These are phyloP conservation scores for Scylla paramamosain DNA, from an alignment of 1,140 invertebrate species.

Conservation along the genomic window DNA sequence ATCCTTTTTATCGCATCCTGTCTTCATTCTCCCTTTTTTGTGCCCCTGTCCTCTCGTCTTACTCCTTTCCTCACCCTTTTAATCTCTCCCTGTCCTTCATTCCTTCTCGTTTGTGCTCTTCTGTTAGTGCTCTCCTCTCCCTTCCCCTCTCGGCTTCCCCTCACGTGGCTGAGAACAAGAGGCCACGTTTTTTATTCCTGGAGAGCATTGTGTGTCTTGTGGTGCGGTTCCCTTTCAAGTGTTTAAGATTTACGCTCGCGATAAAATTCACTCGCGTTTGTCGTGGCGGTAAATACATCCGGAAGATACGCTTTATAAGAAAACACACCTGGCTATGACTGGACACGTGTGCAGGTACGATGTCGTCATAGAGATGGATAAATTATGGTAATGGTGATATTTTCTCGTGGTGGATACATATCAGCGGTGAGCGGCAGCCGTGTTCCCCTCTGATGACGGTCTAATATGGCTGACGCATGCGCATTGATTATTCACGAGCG, in stretches of 20 bases:
- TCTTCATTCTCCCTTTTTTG: not conserved
- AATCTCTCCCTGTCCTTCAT: not conserved
- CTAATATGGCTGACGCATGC: constrained; percentile 2
- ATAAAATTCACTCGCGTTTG: not conserved
- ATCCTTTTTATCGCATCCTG: not conserved
- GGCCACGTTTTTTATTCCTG: too few species aligned
- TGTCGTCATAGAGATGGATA: not conserved
- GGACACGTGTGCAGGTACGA: not conserved
- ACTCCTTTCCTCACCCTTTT: not conserved
- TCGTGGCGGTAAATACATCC: not conserved
- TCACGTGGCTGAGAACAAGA: too few species aligned
- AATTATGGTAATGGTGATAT: constrained; percentile 24
- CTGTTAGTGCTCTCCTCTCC: not conserved
- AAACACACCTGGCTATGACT: not conserved
- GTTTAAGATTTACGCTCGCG: too few species aligned
- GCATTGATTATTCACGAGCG: not conserved
- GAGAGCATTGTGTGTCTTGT: too few species aligned
- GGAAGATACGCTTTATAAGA: not conserved
- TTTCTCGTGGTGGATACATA: not conserved
- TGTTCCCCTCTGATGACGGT: constrained; percentile 9
- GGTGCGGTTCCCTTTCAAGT: too few species aligned
- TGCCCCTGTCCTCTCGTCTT: not conserved
- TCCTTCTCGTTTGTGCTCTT: not conserved
- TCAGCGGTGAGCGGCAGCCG: constrained; percentile 16
- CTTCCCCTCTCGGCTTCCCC: too few species aligned